Evolutionary conservation across 2,113 vertebrate genomes (phyloP).

Genomic region (Rhinichthys klamathensis): DNA sequence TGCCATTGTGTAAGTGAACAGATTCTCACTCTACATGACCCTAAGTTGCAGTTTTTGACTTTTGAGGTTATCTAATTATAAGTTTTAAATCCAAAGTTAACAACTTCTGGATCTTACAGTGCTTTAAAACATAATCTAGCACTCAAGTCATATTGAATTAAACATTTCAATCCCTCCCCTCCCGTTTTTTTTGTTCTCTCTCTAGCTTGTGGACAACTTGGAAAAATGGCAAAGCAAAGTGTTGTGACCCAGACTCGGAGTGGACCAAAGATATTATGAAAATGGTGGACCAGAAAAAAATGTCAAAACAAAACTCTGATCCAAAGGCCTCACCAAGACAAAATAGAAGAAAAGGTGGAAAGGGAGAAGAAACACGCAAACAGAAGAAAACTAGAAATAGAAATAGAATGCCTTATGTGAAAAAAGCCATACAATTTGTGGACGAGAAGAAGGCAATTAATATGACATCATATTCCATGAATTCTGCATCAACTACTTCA

Average conservation of each 20-base stretch:
- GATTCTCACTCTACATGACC: background rate
- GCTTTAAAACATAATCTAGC: background rate
- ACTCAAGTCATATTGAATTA: background rate
- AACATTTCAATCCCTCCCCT: background rate
- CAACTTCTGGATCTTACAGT: background rate
- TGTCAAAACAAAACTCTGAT: background rate
- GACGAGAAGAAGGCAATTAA: background rate
- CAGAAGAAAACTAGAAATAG: slow-evolving; percentile 29
- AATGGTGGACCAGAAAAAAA: background rate
- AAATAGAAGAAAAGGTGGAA: background rate
- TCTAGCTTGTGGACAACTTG: slow-evolving; percentile 36
- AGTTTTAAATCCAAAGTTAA: background rate
- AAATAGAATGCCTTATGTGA: slow-evolving; percentile 31
- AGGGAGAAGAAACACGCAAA: background rate
- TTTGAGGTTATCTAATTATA: background rate
- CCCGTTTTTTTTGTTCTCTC: background rate
- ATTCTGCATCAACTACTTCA: background rate
- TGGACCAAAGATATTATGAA: background rate
- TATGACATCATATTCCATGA: background rate
- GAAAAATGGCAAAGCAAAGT: background rate
- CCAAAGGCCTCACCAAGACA: background rate
- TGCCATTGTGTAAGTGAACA: slow-evolving; percentile 44
- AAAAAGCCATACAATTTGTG: background rate
- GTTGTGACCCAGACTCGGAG: background rate
- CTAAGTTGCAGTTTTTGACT: background rate